Base-by-base conservation (phyloP, 2,797 vertebrate species). In the Sparidentex hasta region DNA sequence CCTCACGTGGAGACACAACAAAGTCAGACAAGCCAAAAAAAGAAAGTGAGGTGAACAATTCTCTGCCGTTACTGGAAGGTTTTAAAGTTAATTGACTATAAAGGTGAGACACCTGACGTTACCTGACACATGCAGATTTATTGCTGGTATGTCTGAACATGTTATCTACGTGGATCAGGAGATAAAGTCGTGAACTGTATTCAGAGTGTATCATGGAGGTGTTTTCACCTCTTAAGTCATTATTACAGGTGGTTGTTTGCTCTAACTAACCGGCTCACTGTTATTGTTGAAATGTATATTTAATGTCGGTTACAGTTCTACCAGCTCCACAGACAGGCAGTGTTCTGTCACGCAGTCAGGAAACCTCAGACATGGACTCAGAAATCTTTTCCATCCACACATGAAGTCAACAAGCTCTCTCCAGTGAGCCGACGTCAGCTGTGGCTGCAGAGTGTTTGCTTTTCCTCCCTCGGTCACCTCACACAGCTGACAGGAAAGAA, bases 401-500 rank as follows among this genome's bases (percentile, higher is more conserved):
- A 46, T 4, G 29, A 27, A 58, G 38, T 54, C 44, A 33, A 27
- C 73, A 76, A 43, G 68, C 21, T 27, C 65, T 11, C 57, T 54
- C 52, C 65, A 23, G 62, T 64, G 56, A 29, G 55, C 63, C 47
- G 9, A 68, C 25, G 13, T 69, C 74, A 76, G 66, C 74, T 38
- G 33, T 16, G 16, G 27, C 41, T 11, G 16, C 33, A 67, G 14
- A 41, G 41, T 56, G 78, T 88, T 86, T 79, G 43, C 65, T 62
- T 63, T 65, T 38, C n/a, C 44, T 20, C 52, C 68, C 73, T 68
- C 55, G 17, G 74, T 67, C 23, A 5, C 58, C 74, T 80, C 71
- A 47, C 47, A 70, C 80, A 80, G 75, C 75, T 75, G 85, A 73
- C 77, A 72, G 74, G 77, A 61, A 51, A 79, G 79, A 65, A 41